Evolutionary conservation across 2,113 vertebrate species (phyloP), one percentile per base, ranked within the genome.

Genomic region (Campylomormyrus numenius): DNA sequence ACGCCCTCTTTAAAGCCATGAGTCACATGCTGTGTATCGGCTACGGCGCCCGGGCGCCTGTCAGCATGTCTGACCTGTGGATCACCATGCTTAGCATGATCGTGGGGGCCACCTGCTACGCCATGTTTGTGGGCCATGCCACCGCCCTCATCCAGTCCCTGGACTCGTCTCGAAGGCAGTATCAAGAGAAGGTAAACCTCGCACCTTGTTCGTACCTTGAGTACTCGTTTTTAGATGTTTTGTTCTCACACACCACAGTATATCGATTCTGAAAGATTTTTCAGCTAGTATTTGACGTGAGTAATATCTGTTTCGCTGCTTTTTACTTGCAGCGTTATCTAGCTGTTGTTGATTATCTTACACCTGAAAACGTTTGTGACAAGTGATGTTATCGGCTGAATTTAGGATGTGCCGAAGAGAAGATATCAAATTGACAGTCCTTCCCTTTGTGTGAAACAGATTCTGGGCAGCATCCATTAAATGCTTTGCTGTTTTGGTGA

Each of bases 1-100:
- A 99, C 0, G 98, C 98, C 11, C 98, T 99, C 93, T 99, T 99
- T 96, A 99, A 99, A 96, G 98, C 98, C 46, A 99, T 99, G 98
- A 99, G 98, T 94, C 98, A 99, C 91, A 99, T 99, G 98, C 96
- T 99, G 66, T 99, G 98, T 93, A 99, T 99, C 17, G 98, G 98
- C 10, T 99, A 99, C 0, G 98, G 98, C 0, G 98, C 98, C 84
- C 97, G 97, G 0, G 98, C 98, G 1, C 98, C 98, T 0, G 98
- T 98, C 92, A 99, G 98, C 95, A 99, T 99, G 98, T 99, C 98
- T 0, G 98, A 99, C 95, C 96, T 99, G 91, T 99, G 98, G 98
- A 99, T 99, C 92, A 99, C 98, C 80, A 99, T 99, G 98, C 92
- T 99, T 90, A 99, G 98, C 62, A 99, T 99, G 98, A 99, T 99